phyloP scores from a whole-genome alignment of 1,140 invertebrate species.

The Asobara japonica region DNA sequence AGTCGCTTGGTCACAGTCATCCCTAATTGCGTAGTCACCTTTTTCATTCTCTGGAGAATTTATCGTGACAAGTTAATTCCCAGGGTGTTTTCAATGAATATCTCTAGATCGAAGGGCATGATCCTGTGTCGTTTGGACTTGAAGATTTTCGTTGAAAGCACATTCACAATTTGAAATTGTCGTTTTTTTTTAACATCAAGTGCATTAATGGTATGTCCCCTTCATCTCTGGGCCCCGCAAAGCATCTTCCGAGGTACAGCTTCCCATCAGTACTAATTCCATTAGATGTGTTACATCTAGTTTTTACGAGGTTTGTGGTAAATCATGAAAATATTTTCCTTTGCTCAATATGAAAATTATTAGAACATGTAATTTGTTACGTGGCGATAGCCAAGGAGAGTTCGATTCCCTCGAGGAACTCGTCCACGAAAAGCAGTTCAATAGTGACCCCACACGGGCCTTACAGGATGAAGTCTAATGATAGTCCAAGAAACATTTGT shows the following conservation, averaged over 20 bases:
- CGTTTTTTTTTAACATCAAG: not conserved
- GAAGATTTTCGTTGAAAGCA: too few species aligned
- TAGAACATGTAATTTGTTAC: slow-evolving; percentile 53
- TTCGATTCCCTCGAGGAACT: slow-evolving; percentile 52
- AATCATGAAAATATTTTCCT: not conserved
- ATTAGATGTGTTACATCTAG: not conserved
- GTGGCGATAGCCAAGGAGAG: slow-evolving; percentile 50
- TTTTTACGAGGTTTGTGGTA: not conserved
- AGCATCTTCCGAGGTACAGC: not conserved
- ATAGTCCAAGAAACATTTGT: slow-evolving; percentile 52
- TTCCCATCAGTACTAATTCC: not conserved
- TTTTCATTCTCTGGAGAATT: not conserved
- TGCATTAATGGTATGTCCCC: not conserved
- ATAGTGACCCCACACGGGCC: slow-evolving; percentile 48
- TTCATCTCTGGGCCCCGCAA: not conserved
- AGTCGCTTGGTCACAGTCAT: not conserved
- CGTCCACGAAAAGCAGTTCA: slow-evolving; percentile 49
- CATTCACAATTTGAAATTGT: too few species aligned
- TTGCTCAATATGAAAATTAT: slow-evolving; percentile 12
- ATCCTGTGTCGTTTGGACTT: too few species aligned
- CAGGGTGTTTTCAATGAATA: not conserved
- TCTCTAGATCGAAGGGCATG: not conserved
- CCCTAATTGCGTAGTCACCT: not conserved
- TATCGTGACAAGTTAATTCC: not conserved
- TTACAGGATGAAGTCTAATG: slow-evolving; percentile 52